phyloP scores from a whole-genome alignment of 2,113 vertebrate species.

The Chaetodon auriga region DNA sequence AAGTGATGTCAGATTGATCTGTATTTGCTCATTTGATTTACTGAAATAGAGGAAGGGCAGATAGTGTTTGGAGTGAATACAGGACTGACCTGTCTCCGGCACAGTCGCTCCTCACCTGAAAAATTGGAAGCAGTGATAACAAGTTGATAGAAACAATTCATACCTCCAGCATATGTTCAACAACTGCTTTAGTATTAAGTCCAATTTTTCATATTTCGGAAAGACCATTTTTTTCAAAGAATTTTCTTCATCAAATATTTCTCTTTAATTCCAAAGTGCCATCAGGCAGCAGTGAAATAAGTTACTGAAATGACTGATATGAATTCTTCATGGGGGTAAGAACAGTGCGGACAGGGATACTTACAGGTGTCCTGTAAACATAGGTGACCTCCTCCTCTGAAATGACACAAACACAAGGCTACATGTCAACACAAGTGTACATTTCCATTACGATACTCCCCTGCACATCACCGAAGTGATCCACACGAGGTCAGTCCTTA shows the following conservation, averaged over 20 bases:
- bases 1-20: neutral
- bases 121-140: neutral
- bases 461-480: too few relatives aligned
- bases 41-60: neutral
- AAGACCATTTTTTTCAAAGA: too few relatives aligned
- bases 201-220: too few relatives aligned
- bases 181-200: too few relatives aligned
- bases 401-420: slow-evolving; percentile 46
- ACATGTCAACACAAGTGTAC: neutral
- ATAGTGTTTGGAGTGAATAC: neutral
- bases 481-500: neutral
- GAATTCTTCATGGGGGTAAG: too few relatives aligned
- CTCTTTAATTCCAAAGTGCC: too few relatives aligned
- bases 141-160: neutral
- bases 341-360: slow-evolving; percentile 47
- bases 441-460: neutral
- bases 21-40: neutral
- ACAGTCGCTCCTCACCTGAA: slow-evolving; percentile 52
- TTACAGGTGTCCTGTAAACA: slow-evolving; percentile 72
- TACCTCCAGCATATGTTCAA: neutral
- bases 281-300: too few relatives aligned
- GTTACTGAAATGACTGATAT: too few relatives aligned
- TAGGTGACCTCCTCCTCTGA: slow-evolving; percentile 81
- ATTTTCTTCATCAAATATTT: too few relatives aligned
- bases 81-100: slow-evolving; percentile 66